A percentile compares a stretch with the other conserved stretches of the same genome.
Evolutionary conservation across 1,140 invertebrate species (phyloP).

Genomic region (Thereuonema tuberculata): DNA sequence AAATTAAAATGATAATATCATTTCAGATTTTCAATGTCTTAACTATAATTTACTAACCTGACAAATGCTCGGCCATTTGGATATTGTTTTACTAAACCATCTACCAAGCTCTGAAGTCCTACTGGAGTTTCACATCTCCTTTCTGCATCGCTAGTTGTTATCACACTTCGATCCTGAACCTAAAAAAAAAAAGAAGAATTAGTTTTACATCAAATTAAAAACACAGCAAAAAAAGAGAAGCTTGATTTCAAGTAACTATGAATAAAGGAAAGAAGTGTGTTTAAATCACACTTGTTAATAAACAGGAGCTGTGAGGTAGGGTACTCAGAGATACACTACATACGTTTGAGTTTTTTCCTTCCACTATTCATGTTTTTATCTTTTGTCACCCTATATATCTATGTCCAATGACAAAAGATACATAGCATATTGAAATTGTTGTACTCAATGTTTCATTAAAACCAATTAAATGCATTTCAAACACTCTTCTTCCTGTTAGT

Average conservation of each 20-base stretch:
- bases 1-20: slow-evolving; percentile 13
- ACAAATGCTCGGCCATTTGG: slow-evolving; percentile 70
- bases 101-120: slow-evolving; percentile 68
- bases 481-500: too few relatives aligned
- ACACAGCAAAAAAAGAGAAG: too few relatives aligned
- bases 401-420: too few relatives aligned
- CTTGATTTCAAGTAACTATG: too few relatives aligned
- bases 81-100: slow-evolving; percentile 53
- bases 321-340: neutral
- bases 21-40: slow-evolving; percentile 12
- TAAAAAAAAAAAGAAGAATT: slow-evolving; percentile 19
- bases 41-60: slow-evolving; percentile 43
- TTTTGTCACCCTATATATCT: too few relatives aligned
- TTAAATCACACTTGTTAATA: neutral
- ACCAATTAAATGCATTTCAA: too few relatives aligned
- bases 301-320: neutral
- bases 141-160: slow-evolving; percentile 76
- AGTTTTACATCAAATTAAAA: too few relatives aligned
- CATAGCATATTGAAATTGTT: too few relatives aligned
- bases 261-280: neutral
- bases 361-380: neutral
- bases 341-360: too few relatives aligned
- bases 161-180: slow-evolving; percentile 59
- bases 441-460: too few relatives aligned
- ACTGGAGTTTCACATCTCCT: slow-evolving; percentile 56